Evolutionary conservation across 2,797 vertebrate genomes (phyloP).

Genomic region (Helicolenus hilgendorfi): DNA sequence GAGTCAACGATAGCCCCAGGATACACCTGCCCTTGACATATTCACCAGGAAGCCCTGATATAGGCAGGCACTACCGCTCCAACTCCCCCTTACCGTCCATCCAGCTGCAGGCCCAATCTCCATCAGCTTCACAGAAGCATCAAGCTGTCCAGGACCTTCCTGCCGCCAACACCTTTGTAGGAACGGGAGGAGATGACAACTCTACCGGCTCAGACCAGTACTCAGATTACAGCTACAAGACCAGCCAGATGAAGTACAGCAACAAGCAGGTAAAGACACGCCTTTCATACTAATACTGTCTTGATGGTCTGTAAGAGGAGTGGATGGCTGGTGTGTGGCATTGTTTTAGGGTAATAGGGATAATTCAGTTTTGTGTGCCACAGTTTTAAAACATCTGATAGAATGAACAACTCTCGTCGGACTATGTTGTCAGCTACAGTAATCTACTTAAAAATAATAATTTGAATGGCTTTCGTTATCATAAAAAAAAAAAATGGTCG

Average conservation of each 20-base stretch:
- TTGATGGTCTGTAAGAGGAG: background rate
- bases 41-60: slow-evolving; percentile 97
- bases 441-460: background rate
- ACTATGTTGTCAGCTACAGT: background rate
- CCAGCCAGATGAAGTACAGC: slow-evolving; percentile 98
- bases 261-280: slow-evolving; percentile 96
- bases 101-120: slow-evolving; percentile 98
- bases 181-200: slow-evolving; percentile 97
- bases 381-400: background rate
- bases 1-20: slow-evolving; percentile 96
- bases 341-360: background rate
- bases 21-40: slow-evolving; percentile 99
- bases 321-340: background rate
- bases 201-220: slow-evolving; percentile 99
- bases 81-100: slow-evolving; percentile 99
- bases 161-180: slow-evolving; percentile 98
- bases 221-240: slow-evolving; percentile 99
- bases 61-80: slow-evolving; percentile 98
- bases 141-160: slow-evolving; percentile 99
- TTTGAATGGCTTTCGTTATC: background rate
- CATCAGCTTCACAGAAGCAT: slow-evolving; percentile 99
- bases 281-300: background rate
- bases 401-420: background rate
- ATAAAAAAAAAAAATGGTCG: background rate
- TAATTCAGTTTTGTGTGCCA: background rate